A percentile compares a stretch with the other conserved stretches of the same genome.
Conservation (phyloP, 2,797 vertebrate species). For the Hyperoplus lanceolatus region DNA sequence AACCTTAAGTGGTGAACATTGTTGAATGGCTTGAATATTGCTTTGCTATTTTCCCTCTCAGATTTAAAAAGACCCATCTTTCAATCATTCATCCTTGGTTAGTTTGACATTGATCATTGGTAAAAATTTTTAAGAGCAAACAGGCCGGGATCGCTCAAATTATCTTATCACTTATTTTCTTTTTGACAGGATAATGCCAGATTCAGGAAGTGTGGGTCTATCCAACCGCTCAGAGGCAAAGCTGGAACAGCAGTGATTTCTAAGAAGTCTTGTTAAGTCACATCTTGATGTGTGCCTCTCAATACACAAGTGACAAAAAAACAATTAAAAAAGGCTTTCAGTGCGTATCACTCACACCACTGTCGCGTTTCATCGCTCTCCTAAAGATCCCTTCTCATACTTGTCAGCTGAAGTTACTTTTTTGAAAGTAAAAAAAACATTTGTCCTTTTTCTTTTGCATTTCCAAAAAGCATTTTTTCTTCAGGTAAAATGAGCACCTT, state of each 20-base stretch:
- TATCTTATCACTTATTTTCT: constrained; percentile 48
- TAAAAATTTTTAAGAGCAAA: constrained; percentile 30
- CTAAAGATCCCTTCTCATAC: constrained; percentile 55
- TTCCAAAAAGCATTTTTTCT: constrained; percentile 50
- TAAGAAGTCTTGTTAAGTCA: constrained; percentile 44
- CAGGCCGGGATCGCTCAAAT: constrained; percentile 22
- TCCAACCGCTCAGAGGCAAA: constrained; percentile 33
- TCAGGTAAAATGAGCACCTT: constrained; percentile 52
- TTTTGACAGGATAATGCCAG: constrained; percentile 48
- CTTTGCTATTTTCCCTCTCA: constrained; percentile 8
- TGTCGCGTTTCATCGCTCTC: constrained; percentile 50
- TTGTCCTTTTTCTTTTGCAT: constrained; percentile 45
- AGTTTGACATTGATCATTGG: constrained; percentile 29
- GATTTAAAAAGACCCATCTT: constrained; percentile 27
- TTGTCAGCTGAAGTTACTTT: constrained; percentile 55
- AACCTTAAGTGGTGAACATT: constrained; percentile 1
- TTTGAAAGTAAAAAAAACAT: constrained; percentile 37
- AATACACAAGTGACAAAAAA: constrained; percentile 59
- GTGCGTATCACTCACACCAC: constrained; percentile 47
- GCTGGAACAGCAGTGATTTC: constrained; percentile 42
- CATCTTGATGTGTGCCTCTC: constrained; percentile 54
- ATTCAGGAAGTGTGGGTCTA: constrained; percentile 46
- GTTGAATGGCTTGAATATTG: constrained; percentile 28
- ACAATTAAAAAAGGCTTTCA: constrained; percentile 45
- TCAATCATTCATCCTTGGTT: constrained; percentile 19